Evolutionary conservation across 2,113 vertebrate species (phyloP), one percentile per base, ranked within the genome.

Genomic region (Acanthisitta chloris): DNA sequence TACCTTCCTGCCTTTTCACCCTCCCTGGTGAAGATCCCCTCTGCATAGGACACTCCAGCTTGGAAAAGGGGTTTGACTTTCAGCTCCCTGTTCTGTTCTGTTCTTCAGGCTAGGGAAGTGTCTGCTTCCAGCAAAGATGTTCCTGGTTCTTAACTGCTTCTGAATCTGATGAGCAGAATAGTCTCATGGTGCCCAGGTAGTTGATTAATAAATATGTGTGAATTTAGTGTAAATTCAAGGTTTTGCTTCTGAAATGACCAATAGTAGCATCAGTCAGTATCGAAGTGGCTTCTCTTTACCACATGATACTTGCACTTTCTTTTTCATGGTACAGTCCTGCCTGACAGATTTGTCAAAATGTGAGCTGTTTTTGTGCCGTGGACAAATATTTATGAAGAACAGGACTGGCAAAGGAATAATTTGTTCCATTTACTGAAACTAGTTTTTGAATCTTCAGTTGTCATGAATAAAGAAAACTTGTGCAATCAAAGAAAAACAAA

Each of bases 201-300:
- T 80, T 78, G 29, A 26, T 70, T 46, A 62, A 62, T 67, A 52
- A 81, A 74, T 72, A 36, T 8, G 16, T n/a, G 55, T 62, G 12
- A 25, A 51, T 81, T 70, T 9, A 55, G 18, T 40, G 76, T 36
- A 66, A 59, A 51, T 71, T 61, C 36, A 84, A 61, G 19, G 9
- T 5, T 81, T 93, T 88, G n/a, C 26, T 91, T 62, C 73, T 88
- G 74, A 71, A 81, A 46, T 46, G 48, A 26, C n/a, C 71, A 76
- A 51, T 6, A 0, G 0, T 48, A 61, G 9, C 1, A 0, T 42
- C 66, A 64, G 33, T 33, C 40, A 46, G 14, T 42, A 51, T 29
- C 36, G 42, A 84, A 45, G 46, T 48, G 25, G 8, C 20, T 71
- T 91, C 26, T 54, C 21, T 65, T 49, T 70, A 20, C 73, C 40